Conservation (phyloP, 2,797 vertebrate species). For the Iguana delicatissima region DNA sequence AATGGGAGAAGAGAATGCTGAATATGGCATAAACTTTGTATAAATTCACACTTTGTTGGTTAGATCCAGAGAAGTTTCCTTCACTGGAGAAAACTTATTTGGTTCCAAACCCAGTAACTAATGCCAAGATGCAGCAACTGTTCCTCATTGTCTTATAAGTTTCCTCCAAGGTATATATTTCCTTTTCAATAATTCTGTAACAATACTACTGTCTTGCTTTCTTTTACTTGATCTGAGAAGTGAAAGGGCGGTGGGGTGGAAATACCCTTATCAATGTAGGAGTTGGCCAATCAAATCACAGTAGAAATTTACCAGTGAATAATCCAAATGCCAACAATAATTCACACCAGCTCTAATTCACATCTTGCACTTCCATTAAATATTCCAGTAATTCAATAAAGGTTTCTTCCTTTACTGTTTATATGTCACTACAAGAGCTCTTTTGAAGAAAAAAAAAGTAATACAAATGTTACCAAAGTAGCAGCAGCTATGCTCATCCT, state of each 20-base stretch:
- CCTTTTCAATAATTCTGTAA: conserved; percentile 10
- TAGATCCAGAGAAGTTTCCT: neutral
- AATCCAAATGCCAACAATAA: neutral
- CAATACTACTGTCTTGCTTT: conserved; percentile 1
- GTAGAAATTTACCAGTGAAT: conserved; percentile 37
- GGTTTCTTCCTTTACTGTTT: conserved; percentile 25
- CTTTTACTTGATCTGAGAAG: conserved; percentile 13
- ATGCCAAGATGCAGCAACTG: neutral
- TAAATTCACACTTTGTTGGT: neutral
- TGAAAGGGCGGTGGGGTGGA: neutral
- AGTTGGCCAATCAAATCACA: conserved; percentile 32
- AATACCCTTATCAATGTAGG: neutral
- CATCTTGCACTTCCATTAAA: conserved; percentile 37
- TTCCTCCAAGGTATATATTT: neutral
- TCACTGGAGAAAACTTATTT: neutral
- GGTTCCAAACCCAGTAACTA: neutral
- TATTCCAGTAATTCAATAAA: neutral
- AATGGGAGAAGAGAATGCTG: neutral
- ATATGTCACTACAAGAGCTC: conserved; percentile 8
- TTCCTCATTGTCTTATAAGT: neutral
- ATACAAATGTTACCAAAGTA: conserved; percentile 5
- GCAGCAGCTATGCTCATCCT: conserved; percentile 27
- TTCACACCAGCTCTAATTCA: conserved; percentile 6
- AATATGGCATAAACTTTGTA: neutral
- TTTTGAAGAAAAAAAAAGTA: neutral